A percentile compares a stretch with the other conserved stretches of the same genome.
Conservation (phyloP, 2,113 vertebrate genomes). For the Serilophus lunatus region DNA sequence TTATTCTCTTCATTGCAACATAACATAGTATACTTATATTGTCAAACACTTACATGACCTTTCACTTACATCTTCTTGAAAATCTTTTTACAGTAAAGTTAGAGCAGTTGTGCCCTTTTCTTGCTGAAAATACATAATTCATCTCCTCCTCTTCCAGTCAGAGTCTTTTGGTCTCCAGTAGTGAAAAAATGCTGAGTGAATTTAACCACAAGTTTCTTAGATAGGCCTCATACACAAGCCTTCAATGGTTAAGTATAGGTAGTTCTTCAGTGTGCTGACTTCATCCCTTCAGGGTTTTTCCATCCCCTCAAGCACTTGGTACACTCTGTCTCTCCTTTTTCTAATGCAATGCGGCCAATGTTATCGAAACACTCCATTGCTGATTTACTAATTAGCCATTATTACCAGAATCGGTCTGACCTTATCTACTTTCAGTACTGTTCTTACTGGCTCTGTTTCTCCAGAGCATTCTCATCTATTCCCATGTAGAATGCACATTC, state of each 20-base stretch:
- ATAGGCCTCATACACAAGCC: background rate
- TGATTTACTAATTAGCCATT: conserved; percentile 57
- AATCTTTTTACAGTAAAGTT: background rate
- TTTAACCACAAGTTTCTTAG: background rate
- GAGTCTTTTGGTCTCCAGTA: background rate
- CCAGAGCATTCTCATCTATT: conserved; percentile 50
- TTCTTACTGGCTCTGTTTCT: conserved; percentile 52
- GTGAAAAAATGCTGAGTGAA: background rate
- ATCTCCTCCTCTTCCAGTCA: background rate
- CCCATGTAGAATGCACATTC: background rate
- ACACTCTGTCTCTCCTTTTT: conserved; percentile 8
- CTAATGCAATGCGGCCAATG: conserved; percentile 47
- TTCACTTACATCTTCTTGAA: background rate
- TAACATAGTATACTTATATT: background rate
- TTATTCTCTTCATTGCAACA: background rate
- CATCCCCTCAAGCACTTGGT: background rate
- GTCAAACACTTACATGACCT: background rate
- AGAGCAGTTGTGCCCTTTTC: accelerated
- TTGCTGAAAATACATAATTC: background rate
- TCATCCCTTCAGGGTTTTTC: conserved; percentile 8
- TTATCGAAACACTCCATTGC: conserved; percentile 55
- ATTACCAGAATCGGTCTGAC: conserved; percentile 58
- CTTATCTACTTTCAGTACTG: conserved; percentile 38
- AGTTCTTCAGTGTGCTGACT: background rate
- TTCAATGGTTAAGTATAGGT: conserved; percentile 14